Evolutionary conservation across 2,797 vertebrate genomes (phyloP).

Genomic region (Spatula clypeata): DNA sequence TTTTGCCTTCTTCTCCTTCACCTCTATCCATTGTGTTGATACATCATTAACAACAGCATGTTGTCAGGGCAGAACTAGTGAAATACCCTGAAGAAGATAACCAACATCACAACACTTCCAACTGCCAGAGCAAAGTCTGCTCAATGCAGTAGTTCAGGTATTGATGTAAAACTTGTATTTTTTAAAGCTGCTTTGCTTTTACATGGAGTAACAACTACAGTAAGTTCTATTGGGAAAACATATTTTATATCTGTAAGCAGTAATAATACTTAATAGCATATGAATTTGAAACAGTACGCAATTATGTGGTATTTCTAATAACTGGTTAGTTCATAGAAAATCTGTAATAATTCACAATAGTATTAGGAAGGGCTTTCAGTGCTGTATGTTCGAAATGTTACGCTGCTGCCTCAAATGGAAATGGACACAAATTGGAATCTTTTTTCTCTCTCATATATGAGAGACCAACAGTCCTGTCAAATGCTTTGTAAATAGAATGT

Average conservation of each 20-base stretch:
- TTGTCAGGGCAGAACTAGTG: slow-evolving; percentile 97
- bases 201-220: not conserved
- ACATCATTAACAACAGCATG: slow-evolving; percentile 89
- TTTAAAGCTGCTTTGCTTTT: not conserved
- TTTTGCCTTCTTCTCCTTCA: slow-evolving; percentile 65
- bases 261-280: not conserved
- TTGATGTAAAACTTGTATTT: slow-evolving; percentile 50
- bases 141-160: slow-evolving; percentile 92
- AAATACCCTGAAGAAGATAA: slow-evolving; percentile 94
- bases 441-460: not conserved
- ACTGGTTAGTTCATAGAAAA: not conserved
- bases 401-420: not conserved
- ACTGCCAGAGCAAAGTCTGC: slow-evolving; percentile 94
- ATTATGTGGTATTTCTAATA: not conserved
- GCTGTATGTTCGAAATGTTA: not conserved
- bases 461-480: not conserved
- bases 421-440: not conserved
- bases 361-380: not conserved
- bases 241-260: not conserved
- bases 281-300: not conserved
- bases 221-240: not conserved
- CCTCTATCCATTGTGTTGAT: slow-evolving; percentile 67
- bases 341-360: not conserved
- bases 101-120: slow-evolving; percentile 84
- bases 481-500: not conserved